Conservation (phyloP, 2,888 invertebrate genomes). For the Apodemia zela region DNA sequence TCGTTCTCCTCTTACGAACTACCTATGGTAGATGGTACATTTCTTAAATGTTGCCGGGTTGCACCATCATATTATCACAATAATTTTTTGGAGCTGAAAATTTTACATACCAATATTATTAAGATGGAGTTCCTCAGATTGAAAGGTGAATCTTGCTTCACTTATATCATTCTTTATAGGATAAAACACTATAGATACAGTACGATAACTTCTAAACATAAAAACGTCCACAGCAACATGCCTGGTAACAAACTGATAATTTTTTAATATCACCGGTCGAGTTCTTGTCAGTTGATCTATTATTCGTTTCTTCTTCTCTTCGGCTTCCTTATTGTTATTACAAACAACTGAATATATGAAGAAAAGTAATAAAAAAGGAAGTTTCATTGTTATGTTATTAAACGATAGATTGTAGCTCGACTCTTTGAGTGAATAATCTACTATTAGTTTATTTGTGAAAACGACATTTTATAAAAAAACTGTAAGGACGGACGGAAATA, state of each 20-base stretch:
- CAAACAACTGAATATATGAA: conserved; percentile 54
- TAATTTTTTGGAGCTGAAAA: neutral
- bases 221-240: conserved; percentile 69
- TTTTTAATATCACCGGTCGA: conserved; percentile 60
- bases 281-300: conserved; percentile 64
- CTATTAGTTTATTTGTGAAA: no score
- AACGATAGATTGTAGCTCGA: no score
- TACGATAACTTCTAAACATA: conserved; percentile 71
- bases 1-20: no score
- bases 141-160: conserved; percentile 70
- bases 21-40: no score
- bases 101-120: conserved; percentile 70
- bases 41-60: no score
- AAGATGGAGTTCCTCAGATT: conserved; percentile 71
- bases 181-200: conserved; percentile 69
- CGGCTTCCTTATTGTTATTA: conserved; percentile 56
- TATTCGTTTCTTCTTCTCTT: conserved; percentile 61
- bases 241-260: conserved; percentile 66
- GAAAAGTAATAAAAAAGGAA: conserved; percentile 54
- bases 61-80: no score
- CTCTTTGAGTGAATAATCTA: no score
- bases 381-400: conserved; percentile 45
- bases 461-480: no score
- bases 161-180: conserved; percentile 60
- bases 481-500: no score